Evolutionary conservation across 1,140 invertebrate species (phyloP).

Genomic region (Oryctes rhinoceros): DNA sequence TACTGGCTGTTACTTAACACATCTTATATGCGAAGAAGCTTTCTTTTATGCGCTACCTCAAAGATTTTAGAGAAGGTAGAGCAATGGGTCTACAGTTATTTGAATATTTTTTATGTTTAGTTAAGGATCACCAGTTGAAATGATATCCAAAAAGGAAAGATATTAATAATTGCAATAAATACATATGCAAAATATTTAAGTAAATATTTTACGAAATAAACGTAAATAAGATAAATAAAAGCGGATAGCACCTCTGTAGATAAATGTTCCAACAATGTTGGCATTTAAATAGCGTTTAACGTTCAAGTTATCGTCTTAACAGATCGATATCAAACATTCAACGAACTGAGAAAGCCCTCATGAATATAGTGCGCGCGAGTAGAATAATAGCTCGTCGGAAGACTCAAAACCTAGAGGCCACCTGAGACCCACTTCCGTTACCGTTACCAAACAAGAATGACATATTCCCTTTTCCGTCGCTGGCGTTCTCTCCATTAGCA

Average conservation of each 20-base stretch:
- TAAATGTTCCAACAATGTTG: neutral
- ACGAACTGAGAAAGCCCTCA: slow-evolving; percentile 23
- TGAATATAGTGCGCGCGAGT: slow-evolving; percentile 27
- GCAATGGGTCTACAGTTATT: too few relatives aligned
- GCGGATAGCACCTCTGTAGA: neutral
- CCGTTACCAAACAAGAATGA: slow-evolving; percentile 29
- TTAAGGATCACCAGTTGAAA: too few relatives aligned
- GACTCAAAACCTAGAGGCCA: slow-evolving; percentile 28
- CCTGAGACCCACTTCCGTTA: slow-evolving; percentile 32
- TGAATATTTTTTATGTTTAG: too few relatives aligned
- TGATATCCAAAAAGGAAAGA: too few relatives aligned
- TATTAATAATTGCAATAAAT: too few relatives aligned
- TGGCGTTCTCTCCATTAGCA: slow-evolving; percentile 20
- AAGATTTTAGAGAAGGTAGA: too few relatives aligned
- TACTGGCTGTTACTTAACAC: too few relatives aligned
- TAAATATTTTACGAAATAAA: too few relatives aligned
- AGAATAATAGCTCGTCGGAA: slow-evolving; percentile 30
- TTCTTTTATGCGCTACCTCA: too few relatives aligned
- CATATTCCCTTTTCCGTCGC: slow-evolving; percentile 29
- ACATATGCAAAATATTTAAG: too few relatives aligned
- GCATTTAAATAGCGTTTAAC: neutral
- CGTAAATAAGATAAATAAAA: too few relatives aligned
- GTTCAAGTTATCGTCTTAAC: neutral
- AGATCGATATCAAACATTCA: slow-evolving; percentile 19
- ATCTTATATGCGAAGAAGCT: too few relatives aligned